A percentile compares a stretch with the other conserved stretches of the same genome.
Conservation (phyloP, 2,888 invertebrate species). For the Ellobium chinense region DNA sequence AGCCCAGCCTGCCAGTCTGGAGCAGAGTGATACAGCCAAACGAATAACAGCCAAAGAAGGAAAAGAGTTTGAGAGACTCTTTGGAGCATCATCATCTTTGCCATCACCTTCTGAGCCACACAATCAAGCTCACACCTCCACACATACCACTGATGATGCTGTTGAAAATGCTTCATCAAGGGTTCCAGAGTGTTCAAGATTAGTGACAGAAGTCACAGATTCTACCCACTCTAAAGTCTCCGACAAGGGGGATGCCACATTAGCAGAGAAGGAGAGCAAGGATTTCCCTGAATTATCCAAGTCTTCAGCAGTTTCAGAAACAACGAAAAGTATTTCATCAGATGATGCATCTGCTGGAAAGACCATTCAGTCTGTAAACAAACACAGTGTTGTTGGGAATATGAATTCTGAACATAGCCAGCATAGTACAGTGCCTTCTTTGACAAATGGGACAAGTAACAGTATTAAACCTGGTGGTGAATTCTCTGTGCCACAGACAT, state of each 20-base stretch:
- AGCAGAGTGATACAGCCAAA: slow-evolving; percentile 42
- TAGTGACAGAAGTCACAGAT: no score
- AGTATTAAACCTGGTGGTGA: neutral
- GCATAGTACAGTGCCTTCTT: neutral
- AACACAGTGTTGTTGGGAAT: neutral
- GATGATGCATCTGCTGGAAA: slow-evolving; percentile 10
- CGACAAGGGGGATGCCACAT: no score
- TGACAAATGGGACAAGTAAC: neutral
- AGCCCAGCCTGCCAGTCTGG: neutral
- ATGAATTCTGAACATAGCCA: neutral
- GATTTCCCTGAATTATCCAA: neutral
- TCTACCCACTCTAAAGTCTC: neutral
- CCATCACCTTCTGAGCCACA: neutral
- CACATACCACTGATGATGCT: neutral
- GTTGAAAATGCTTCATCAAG: no score
- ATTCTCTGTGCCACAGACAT: slow-evolving; percentile 62
- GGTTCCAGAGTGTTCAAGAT: no score
- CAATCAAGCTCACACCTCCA: neutral
- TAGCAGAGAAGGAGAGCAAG: neutral
- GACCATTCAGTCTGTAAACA: neutral
- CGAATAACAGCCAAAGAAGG: slow-evolving; percentile 27
- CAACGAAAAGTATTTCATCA: slow-evolving; percentile 15
- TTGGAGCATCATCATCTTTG: neutral
- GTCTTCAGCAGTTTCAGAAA: slow-evolving; percentile 21
- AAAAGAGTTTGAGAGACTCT: slow-evolving; percentile 31